Conservation (phyloP, 2,797 vertebrate genomes). For the Lerista edwardsae region DNA sequence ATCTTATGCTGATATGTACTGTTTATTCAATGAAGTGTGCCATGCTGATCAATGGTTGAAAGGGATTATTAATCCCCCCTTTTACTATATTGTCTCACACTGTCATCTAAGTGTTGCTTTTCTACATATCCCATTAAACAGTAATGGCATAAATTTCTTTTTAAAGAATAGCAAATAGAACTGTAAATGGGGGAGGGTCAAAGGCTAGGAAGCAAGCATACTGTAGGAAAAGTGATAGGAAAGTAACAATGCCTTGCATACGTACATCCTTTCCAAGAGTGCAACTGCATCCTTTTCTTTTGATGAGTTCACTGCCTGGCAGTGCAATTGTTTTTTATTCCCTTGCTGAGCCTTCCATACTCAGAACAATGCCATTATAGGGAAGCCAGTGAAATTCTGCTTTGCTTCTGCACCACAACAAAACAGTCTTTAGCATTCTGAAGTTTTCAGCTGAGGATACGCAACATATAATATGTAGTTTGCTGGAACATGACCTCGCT, state of each 20-base stretch:
- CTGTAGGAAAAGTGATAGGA: constrained; percentile 35
- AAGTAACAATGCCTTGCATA: constrained; percentile 32
- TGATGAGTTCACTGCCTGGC: constrained; percentile 27
- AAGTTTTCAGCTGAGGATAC: accelerated
- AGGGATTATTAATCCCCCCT: background rate
- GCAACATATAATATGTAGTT: background rate
- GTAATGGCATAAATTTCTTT: background rate
- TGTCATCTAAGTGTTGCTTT: background rate
- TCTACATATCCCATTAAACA: background rate
- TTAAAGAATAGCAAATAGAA: background rate
- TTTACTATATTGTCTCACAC: background rate
- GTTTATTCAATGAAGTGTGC: background rate
- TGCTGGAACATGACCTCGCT: constrained; percentile 39
- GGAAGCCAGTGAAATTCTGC: background rate
- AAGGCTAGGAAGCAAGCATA: constrained; percentile 20
- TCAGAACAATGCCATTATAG: background rate
- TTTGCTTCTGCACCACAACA: background rate
- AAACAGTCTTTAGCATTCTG: background rate
- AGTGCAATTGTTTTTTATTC: constrained; percentile 2
- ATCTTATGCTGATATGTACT: background rate
- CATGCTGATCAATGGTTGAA: background rate
- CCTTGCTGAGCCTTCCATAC: background rate
- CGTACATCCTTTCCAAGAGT: background rate
- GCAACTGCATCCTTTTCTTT: constrained; percentile 20
- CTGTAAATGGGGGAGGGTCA: constrained; percentile 4